Base-by-base conservation (phyloP, 2,797 vertebrate genomes). In the Chelidonichthys spinosus region DNA sequence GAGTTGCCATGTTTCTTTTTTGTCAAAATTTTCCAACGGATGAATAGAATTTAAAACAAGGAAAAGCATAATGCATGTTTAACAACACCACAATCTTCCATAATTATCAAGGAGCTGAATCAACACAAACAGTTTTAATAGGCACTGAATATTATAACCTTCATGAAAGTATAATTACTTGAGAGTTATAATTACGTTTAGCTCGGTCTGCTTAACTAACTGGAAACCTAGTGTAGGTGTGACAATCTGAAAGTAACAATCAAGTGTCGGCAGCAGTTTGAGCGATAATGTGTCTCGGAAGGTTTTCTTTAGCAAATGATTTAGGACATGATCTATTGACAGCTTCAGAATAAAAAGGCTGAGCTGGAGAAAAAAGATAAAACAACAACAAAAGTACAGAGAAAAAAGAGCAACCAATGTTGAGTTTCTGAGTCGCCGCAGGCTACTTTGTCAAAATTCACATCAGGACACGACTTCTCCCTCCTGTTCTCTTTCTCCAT, bases 261-360 rank as follows among this genome's bases (percentile, higher is more conserved):
- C 2, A 33, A 8, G 36, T 43, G 56, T 35, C 33, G 9, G 33
- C 39, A 53, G 77, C 69, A 60, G 53, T 37, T 46, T 65, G 44
- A 49, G 46, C 3, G 5, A n/a, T 32, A 4, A n/a, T 33, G 42
- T 32, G 3, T 79, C 46, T 50, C 39, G 4, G 50, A 36, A 33
- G 47, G 63, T 56, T 69, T 17, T 73, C 49, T 75, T 61, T 69
- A 78, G 84, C 70, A 74, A 67, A 75, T 59, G 65, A 74, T 78
- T 17, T 46, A 52, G 56, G 74, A 74, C n/a, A 17, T 61, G 61
- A 72, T 71, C 64, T 79, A 73, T 69, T 72, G 76, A 72, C 72
- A 66, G 62, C 60, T 50, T 70, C 36, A n/a, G 15, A 70, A 50
- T 32, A 75, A 56, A 67, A 50, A 17, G 33, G 17, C 62, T 78